Conservation (phyloP, 2,113 vertebrate genomes). For the Crotalus viridis region DNA sequence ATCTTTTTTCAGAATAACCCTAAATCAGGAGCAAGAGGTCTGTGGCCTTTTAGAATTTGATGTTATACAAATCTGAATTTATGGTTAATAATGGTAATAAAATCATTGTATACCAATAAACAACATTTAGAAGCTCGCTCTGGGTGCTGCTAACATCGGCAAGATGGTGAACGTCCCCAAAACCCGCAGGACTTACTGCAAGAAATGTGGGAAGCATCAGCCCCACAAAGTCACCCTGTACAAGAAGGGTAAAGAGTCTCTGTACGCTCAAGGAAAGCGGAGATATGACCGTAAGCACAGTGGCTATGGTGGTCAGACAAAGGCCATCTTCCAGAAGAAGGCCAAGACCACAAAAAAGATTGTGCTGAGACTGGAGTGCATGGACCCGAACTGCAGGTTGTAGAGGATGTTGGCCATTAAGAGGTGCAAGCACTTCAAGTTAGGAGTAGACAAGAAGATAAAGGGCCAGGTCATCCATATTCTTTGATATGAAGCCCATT, state of each 20-base stretch:
- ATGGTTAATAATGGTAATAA: not conserved
- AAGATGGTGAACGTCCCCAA: too few relatives aligned
- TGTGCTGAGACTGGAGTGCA: constrained; percentile 93
- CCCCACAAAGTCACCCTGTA: too few relatives aligned
- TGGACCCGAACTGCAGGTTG: constrained; percentile 94
- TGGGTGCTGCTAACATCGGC: too few relatives aligned
- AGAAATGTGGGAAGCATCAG: too few relatives aligned
- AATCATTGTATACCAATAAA: not conserved
- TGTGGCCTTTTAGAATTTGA: not conserved
- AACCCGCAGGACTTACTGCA: too few relatives aligned
- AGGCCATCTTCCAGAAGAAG: constrained; percentile 57
- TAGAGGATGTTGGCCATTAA: constrained; percentile 98
- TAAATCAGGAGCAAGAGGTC: not conserved
- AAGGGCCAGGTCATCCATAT: constrained; percentile 71
- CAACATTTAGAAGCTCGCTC: not conserved
- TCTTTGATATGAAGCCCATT: too few relatives aligned
- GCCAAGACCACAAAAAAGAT: constrained; percentile 99
- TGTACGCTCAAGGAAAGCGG: too few relatives aligned
- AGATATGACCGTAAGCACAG: too few relatives aligned
- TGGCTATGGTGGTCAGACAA: too few relatives aligned
- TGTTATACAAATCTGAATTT: not conserved
- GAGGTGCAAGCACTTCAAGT: constrained; percentile 96
- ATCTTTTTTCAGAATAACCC: not conserved
- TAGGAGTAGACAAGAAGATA: constrained; percentile 99
- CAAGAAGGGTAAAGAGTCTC: too few relatives aligned